A percentile compares a stretch with the other conserved stretches of the same genome.
Evolutionary conservation across 2,113 vertebrate species (phyloP).

Genomic region (Bostrychus sinensis): DNA sequence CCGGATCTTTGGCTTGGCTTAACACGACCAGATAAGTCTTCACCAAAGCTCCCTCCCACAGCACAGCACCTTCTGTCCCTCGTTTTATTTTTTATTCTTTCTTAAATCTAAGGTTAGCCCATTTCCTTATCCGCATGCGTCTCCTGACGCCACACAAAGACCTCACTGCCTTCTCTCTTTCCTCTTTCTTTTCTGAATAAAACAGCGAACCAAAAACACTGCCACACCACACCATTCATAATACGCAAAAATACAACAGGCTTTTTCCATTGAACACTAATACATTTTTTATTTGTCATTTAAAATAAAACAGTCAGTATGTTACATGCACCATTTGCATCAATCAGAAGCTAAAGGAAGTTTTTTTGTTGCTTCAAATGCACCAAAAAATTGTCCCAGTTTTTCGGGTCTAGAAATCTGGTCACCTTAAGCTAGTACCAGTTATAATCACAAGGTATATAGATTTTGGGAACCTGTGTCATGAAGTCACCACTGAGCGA

Average conservation of each 20-base stretch:
- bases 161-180: conserved; percentile 32
- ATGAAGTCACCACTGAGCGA: too few species aligned
- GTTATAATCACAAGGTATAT: too few species aligned
- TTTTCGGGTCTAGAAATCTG: too few species aligned
- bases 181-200: conserved; percentile 34
- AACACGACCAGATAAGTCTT: conserved; percentile 61
- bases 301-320: too few species aligned
- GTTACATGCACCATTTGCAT: too few species aligned
- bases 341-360: too few species aligned
- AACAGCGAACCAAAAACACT: conserved; percentile 42
- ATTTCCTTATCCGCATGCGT: conserved; percentile 36
- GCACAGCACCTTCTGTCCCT: conserved; percentile 32
- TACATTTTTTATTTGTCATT: conserved; percentile 51
- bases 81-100: conserved; percentile 14
- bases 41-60: conserved; percentile 47
- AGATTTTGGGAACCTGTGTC: too few species aligned
- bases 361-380: too few species aligned
- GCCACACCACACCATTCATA: conserved; percentile 70
- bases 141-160: conserved; percentile 25
- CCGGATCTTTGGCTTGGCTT: conserved; percentile 64
- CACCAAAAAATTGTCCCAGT: too few species aligned
- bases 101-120: conserved; percentile 43
- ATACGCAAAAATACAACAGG: conserved; percentile 66
- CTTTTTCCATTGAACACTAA: conserved; percentile 55
- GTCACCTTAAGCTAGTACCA: too few species aligned